Conservation (phyloP, 2,797 vertebrate genomes). For the Characodon lateralis region DNA sequence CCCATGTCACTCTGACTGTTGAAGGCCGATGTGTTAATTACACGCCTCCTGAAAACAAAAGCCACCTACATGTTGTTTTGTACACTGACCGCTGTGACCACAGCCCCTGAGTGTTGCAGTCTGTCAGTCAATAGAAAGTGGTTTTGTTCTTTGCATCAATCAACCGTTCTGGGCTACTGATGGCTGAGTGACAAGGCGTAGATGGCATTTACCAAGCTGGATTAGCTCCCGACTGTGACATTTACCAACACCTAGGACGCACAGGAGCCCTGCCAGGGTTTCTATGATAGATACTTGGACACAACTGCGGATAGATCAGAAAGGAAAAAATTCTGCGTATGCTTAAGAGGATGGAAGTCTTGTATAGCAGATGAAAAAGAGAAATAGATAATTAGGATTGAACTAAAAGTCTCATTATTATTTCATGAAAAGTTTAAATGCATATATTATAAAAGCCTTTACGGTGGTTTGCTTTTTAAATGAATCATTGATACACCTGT, state of each 20-base stretch:
- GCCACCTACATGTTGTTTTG: constrained; percentile 22
- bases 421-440: constrained; percentile 33
- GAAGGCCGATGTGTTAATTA: constrained; percentile 38
- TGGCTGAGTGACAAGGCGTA: constrained; percentile 47
- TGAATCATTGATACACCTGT: not conserved
- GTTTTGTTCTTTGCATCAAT: constrained; percentile 35
- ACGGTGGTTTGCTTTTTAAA: constrained; percentile 7
- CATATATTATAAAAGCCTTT: constrained; percentile 29
- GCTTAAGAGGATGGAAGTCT: constrained; percentile 20
- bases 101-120: not conserved
- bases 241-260: constrained; percentile 60
- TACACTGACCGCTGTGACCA: not conserved
- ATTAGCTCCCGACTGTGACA: constrained; percentile 70
- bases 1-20: constrained; percentile 17
- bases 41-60: constrained; percentile 15
- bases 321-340: constrained; percentile 33
- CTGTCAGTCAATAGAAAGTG: constrained; percentile 33
- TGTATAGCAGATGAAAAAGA: constrained; percentile 21
- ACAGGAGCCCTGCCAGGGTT: constrained; percentile 21
- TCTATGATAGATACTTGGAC: constrained; percentile 25
- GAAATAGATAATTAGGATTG: constrained; percentile 58
- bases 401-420: constrained; percentile 41
- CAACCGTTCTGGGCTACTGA: constrained; percentile 26
- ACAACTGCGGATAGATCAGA: constrained; percentile 26
- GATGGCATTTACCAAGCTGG: constrained; percentile 71